Evolutionary conservation across 2,888 invertebrate species (phyloP), one percentile per base, ranked within the genome.

Genomic region (Pterobdella sp.): DNA sequence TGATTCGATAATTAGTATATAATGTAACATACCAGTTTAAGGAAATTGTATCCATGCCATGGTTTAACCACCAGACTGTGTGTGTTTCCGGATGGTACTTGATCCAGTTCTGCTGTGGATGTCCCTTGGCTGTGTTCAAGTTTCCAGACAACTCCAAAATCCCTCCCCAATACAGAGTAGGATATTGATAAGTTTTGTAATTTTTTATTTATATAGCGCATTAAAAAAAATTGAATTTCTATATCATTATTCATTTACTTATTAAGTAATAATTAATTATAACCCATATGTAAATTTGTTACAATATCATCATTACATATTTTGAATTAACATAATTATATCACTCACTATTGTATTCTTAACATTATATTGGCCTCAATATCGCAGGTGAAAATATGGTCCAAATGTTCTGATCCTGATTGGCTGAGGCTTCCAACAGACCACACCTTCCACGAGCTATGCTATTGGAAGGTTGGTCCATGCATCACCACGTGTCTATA

Each of bases 121-220:
- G 71, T 63, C 71, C 71, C 26, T n/a, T 71, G 60, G 29, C 71
- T 0, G 71, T 71, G 2, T 71, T 56, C 71, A 71, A 63, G 63
- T 71, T 71, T 35, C 60, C 71, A n/a, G 56, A 63, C 34, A 36
- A 63, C 31, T 60, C 71, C 22, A 60, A 2, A 14, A 56, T 71
- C 35, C 71, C 71, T n/a, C 60, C 71, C 22, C 71, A 71, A 29
- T 71, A 56, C 34, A 71, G 71, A 35, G 36, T 65, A 7, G 4
- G 65, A 26, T 63, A 7, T 42, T 42, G 7, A 14, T 42, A 42
- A 42, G 7, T 42, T 42, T 42, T 42, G 7, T 42, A 42, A 42
- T 42, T 42, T 18, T 42, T 42, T 42, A 42, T n/a, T n/a, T n/a
- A n/a, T n/a, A n/a, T n/a, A n/a, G n/a, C n/a, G n/a, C n/a, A n/a